A percentile compares a stretch with the other conserved stretches of the same genome.
Conservation (phyloP, 2,797 vertebrate species). For the Phrynocephalus guinanensis region DNA sequence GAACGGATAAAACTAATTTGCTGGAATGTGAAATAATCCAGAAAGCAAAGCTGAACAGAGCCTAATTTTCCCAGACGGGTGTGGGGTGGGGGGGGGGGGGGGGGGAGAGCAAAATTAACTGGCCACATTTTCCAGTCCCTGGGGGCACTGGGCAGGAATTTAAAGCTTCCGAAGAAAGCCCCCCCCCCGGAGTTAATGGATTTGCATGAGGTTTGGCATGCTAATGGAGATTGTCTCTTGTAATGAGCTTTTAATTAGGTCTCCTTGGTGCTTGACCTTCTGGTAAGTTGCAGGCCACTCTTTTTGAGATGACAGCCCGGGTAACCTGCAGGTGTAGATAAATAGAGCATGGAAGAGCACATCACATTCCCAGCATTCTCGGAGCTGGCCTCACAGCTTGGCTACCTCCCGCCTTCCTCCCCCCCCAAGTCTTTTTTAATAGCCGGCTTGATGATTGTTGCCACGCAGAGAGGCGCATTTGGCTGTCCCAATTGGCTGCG, state of each 20-base stretch:
- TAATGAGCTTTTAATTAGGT: slow-evolving; percentile 99
- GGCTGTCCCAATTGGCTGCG: neutral
- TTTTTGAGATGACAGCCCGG: slow-evolving; percentile 81
- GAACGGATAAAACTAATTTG: slow-evolving; percentile 81
- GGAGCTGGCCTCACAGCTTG: slow-evolving; percentile 75
- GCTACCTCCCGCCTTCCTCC: neutral
- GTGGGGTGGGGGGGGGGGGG: neutral
- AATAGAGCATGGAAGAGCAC: slow-evolving; percentile 79
- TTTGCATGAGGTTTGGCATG: slow-evolving; percentile 90
- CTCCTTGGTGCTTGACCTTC: slow-evolving; percentile 93
- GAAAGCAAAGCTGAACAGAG: slow-evolving; percentile 76
- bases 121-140: slow-evolving; percentile 72
- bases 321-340: slow-evolving; percentile 86
- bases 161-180: slow-evolving; percentile 83
- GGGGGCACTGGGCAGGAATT: slow-evolving; percentile 82
- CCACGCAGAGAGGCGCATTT: neutral
- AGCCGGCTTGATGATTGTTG: neutral
- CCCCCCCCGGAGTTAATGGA: slow-evolving; percentile 84
- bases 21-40: slow-evolving; percentile 81
- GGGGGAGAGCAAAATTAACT: slow-evolving; percentile 73
- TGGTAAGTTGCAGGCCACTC: slow-evolving; percentile 83
- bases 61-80: slow-evolving; percentile 72
- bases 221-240: slow-evolving; percentile 93
- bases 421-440: neutral
- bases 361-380: slow-evolving; percentile 84